phyloP scores from a whole-genome alignment of 2,797 vertebrate genomes.

The Tenualosa thibaudeaui region DNA sequence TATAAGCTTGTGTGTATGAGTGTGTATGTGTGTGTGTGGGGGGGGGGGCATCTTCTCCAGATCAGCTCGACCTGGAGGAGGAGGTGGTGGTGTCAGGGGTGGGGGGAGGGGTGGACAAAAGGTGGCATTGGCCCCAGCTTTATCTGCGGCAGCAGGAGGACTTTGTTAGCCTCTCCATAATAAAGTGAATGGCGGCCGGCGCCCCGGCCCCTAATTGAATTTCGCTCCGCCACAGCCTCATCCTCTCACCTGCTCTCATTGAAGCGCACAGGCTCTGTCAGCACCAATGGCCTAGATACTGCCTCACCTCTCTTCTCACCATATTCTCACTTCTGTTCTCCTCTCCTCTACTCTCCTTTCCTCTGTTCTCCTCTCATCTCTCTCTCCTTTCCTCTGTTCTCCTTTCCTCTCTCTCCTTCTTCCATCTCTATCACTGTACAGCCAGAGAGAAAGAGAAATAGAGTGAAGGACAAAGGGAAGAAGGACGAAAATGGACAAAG shows the following conservation, averaged over 20 bases:
- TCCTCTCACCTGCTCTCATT: constrained; percentile 59
- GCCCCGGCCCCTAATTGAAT: constrained; percentile 64
- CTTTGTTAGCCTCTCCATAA: constrained; percentile 62
- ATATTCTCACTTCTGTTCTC: neutral
- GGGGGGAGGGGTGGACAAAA: constrained; percentile 58
- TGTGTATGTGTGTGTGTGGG: neutral
- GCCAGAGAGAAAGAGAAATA: constrained; percentile 1
- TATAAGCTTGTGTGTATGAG: neutral
- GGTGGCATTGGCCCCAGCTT: constrained; percentile 52
- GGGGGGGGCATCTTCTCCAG: neutral
- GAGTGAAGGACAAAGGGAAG: neutral
- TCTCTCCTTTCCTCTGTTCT: neutral
- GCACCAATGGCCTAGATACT: neutral
- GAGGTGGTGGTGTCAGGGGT: neutral
- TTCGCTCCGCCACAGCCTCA: constrained; percentile 55
- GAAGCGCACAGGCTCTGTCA: constrained; percentile 46
- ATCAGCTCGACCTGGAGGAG: too few species aligned
- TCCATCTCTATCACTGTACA: neutral
- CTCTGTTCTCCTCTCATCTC: neutral
- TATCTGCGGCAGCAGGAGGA: constrained; percentile 59
- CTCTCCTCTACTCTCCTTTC: neutral
- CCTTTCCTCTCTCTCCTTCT: neutral
- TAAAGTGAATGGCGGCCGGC: constrained; percentile 59
- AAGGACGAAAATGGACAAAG: constrained; percentile 13
- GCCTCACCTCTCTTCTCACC: neutral